Evolutionary conservation across 30 jellyfish, hydroid and myxozoan species (phyloP).

Genomic region (Phacellophora camtschatica): DNA sequence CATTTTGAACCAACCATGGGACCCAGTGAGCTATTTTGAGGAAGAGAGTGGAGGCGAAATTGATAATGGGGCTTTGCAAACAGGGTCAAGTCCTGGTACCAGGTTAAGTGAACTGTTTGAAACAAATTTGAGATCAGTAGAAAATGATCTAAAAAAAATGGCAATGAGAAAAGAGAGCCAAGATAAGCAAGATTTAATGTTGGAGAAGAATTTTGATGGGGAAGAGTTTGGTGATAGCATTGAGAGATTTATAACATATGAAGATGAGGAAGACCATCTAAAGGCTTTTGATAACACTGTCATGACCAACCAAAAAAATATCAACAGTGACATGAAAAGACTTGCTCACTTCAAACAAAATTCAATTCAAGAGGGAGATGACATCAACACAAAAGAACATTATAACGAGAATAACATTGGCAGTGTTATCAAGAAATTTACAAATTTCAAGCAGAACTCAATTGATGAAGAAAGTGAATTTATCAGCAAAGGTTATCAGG

Average conservation of each 20-base stretch:
- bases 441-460: no score
- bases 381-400: neutral
- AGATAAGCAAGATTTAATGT: neutral
- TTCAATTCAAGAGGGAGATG: conserved; percentile 51
- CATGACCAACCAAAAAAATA: conserved; percentile 42
- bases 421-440: no score
- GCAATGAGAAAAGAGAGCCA: conserved; percentile 14
- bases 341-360: conserved; percentile 47
- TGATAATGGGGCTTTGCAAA: neutral
- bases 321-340: conserved; percentile 55
- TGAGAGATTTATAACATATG: conserved; percentile 45
- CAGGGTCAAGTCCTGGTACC: neutral
- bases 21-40: conserved; percentile 89
- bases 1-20: conserved; percentile 91
- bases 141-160: conserved; percentile 42
- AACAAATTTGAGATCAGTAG: conserved; percentile 42
- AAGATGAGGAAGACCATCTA: conserved; percentile 64
- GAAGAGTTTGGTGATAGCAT: conserved; percentile 38
- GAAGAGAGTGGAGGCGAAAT: conserved; percentile 64
- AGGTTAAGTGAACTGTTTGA: conserved; percentile 43
- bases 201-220: neutral
- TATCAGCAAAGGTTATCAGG: no score
- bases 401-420: no score
- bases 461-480: no score
- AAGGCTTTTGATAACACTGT: conserved; percentile 63